phyloP scores from a whole-genome alignment of 1,140 invertebrate genomes.

The Drepana arcuata region DNA sequence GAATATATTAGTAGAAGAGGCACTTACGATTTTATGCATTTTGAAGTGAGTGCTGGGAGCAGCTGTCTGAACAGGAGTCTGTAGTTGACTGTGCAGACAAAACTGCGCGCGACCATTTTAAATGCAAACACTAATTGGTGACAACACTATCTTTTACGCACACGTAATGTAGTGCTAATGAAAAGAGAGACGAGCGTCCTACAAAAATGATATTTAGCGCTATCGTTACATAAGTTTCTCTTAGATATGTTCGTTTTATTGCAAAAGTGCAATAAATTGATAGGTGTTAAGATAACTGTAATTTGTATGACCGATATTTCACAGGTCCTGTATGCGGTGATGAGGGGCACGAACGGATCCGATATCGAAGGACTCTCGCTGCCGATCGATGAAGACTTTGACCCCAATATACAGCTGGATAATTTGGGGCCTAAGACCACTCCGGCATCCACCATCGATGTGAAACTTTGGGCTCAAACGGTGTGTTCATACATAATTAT shows the following conservation, averaged over 20 bases:
- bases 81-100: constrained; percentile 33
- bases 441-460: constrained; percentile 61
- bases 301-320: constrained; percentile 7
- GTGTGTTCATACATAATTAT: too few species aligned
- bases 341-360: constrained; percentile 58
- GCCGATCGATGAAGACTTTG: constrained; percentile 63
- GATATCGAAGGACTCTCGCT: constrained; percentile 51
- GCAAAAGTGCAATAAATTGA: constrained; percentile 7
- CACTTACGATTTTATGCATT: constrained; percentile 60
- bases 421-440: constrained; percentile 59
- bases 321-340: constrained; percentile 63
- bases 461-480: constrained; percentile 68
- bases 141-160: constrained; percentile 35
- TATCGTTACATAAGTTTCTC: constrained; percentile 12
- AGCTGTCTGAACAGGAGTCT: constrained; percentile 24
- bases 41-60: constrained; percentile 20
- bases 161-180: constrained; percentile 53
- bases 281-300: constrained; percentile 1
- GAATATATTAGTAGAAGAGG: too few species aligned
- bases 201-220: constrained; percentile 20
- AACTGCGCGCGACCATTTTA: constrained; percentile 30
- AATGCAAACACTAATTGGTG: constrained; percentile 38
- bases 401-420: constrained; percentile 63
- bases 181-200: constrained; percentile 26
- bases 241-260: constrained; percentile 11